Evolutionary conservation across 2,888 invertebrate genomes (phyloP).

Genomic region (Volucella inflata): DNA sequence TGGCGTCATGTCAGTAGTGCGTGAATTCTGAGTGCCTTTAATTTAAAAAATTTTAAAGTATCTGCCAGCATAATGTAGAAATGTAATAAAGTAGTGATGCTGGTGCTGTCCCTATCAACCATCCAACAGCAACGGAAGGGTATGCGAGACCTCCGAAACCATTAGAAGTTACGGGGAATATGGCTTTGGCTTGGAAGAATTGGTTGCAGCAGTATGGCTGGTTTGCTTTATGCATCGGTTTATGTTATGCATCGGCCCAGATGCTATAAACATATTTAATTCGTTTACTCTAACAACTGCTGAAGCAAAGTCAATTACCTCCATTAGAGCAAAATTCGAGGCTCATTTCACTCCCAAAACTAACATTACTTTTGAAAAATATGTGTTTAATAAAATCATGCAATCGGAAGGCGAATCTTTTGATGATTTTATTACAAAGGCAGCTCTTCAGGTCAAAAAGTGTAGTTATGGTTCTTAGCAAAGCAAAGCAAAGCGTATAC

Average conservation of each 20-base stretch:
- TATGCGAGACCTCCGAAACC: slow-evolving; percentile 23
- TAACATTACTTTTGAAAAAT: too few relatives aligned
- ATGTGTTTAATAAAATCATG: too few relatives aligned
- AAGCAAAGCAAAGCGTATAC: slow-evolving; percentile 3
- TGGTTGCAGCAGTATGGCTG: too few relatives aligned
- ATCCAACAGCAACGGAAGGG: slow-evolving; percentile 3
- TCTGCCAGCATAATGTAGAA: neutral
- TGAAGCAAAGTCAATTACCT: slow-evolving; percentile 33
- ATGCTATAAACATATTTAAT: too few relatives aligned
- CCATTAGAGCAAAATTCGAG: too few relatives aligned
- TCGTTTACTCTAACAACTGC: slow-evolving; percentile 24
- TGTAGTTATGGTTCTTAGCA: slow-evolving; percentile 34
- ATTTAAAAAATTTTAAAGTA: slow-evolving; percentile 32
- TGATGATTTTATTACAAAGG: slow-evolving; percentile 43
- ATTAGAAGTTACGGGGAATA: too few relatives aligned
- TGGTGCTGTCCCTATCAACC: too few relatives aligned
- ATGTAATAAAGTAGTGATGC: neutral
- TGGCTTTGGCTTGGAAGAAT: slow-evolving; percentile 4
- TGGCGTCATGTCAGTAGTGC: too few relatives aligned
- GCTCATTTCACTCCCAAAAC: too few relatives aligned
- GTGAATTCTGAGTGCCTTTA: slow-evolving; percentile 10
- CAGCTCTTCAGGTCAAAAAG: slow-evolving; percentile 41
- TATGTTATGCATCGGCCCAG: too few relatives aligned
- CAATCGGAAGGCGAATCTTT: too few relatives aligned
- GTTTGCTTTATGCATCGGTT: too few relatives aligned